A percentile compares a stretch with the other conserved stretches of the same genome.
Evolutionary conservation across 2,888 invertebrate species (phyloP).

Genomic region (Tetropium fuscum): DNA sequence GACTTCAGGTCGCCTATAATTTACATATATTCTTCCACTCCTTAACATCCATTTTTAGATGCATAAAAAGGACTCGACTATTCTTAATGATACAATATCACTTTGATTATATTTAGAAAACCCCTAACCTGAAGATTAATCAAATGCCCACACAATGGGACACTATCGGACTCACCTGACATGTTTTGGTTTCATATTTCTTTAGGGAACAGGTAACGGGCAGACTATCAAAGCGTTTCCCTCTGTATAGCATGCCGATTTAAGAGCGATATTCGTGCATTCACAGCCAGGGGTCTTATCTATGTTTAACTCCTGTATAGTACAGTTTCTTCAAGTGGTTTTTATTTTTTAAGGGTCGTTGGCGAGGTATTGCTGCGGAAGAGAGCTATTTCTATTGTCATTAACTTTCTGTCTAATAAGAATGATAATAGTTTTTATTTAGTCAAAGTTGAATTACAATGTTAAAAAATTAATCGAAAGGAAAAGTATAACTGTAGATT

Average conservation of each 20-base stretch:
- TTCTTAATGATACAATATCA: constrained; percentile 31
- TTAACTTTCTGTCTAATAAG: too few relatives aligned
- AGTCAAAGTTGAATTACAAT: too few relatives aligned
- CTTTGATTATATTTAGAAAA: constrained; percentile 22
- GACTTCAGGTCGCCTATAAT: too few relatives aligned
- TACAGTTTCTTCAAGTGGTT: constrained; percentile 24
- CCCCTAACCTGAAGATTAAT: constrained; percentile 31
- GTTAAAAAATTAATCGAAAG: too few relatives aligned
- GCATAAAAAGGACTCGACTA: constrained; percentile 7
- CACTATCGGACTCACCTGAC: constrained; percentile 21
- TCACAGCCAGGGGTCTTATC: constrained; percentile 12
- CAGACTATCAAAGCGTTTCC: constrained; percentile 4
- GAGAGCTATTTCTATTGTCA: too few relatives aligned
- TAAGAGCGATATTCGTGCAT: constrained; percentile 14
- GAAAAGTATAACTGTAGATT: too few relatives aligned
- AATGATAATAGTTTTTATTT: too few relatives aligned
- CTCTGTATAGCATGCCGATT: neutral
- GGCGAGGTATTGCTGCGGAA: too few relatives aligned
- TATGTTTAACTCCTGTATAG: constrained; percentile 21
- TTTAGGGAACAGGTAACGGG: constrained; percentile 17
- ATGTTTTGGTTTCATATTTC: constrained; percentile 25
- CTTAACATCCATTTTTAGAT: neutral
- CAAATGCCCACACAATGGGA: constrained; percentile 30
- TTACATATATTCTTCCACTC: neutral
- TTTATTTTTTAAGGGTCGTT: constrained; percentile 15